Evolutionary conservation across 2,113 vertebrate genomes (phyloP).

Genomic region (Neotoma lepida): DNA sequence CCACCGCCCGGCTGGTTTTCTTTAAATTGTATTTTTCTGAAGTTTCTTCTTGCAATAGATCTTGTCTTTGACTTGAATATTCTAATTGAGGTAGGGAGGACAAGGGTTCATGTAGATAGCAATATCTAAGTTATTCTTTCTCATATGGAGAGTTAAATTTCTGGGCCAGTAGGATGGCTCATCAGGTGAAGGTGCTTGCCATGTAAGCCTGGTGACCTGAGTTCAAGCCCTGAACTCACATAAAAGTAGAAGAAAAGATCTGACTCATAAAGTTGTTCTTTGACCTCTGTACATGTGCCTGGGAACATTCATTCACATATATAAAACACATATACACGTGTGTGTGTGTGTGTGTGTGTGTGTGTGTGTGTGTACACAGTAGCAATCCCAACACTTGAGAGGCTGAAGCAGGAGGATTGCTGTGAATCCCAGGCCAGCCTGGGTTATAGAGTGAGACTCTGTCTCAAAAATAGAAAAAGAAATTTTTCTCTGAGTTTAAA

Average conservation of each 20-base stretch:
- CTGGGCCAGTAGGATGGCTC: not conserved
- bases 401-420: not conserved
- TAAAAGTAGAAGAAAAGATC: not conserved
- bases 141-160: not conserved
- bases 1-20: not conserved
- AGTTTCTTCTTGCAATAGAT: conserved; percentile 39
- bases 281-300: not conserved
- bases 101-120: not conserved
- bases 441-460: not conserved
- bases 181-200: not conserved
- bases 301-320: not conserved
- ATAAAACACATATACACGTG: not conserved
- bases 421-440: not conserved
- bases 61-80: conserved; percentile 44
- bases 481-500: not conserved
- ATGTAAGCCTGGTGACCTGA: not conserved
- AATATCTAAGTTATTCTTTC: conserved; percentile 34
- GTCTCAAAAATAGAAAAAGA: not conserved
- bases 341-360: fast-evolving
- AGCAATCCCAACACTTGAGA: not conserved
- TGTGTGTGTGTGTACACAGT: not conserved
- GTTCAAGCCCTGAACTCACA: not conserved
- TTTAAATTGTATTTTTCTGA: not conserved
- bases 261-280: not conserved
- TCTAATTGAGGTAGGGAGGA: not conserved